Conservation (phyloP, 2,888 invertebrate species). For the Parnassius smintheus region DNA sequence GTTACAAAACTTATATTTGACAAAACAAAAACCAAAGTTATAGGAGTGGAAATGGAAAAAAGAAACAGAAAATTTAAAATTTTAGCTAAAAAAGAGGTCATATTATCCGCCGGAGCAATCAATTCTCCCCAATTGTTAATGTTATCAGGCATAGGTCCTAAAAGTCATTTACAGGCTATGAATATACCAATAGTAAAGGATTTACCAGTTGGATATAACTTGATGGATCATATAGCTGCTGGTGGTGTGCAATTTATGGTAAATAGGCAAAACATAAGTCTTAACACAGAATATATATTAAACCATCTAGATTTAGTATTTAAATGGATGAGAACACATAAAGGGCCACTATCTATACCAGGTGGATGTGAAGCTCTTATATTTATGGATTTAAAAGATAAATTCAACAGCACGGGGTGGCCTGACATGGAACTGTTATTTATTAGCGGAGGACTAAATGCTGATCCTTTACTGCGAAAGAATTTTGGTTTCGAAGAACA, state of each 20-base stretch:
- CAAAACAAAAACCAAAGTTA: slow-evolving; percentile 74
- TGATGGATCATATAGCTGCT: slow-evolving; percentile 86
- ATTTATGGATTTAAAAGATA: slow-evolving; percentile 83
- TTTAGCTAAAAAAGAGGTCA: slow-evolving; percentile 85
- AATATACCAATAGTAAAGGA: slow-evolving; percentile 80
- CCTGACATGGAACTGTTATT: slow-evolving; percentile 85
- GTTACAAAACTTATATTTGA: slow-evolving; percentile 82
- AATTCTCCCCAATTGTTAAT: slow-evolving; percentile 89
- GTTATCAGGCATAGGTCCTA: slow-evolving; percentile 89
- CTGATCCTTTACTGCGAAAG: slow-evolving; percentile 67
- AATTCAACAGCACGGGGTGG: slow-evolving; percentile 76
- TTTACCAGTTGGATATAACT: slow-evolving; percentile 84
- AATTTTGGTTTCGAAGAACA: slow-evolving; percentile 78
- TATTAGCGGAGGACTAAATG: slow-evolving; percentile 77
- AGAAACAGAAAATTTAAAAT: slow-evolving; percentile 74
- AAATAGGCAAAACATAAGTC: slow-evolving; percentile 52
- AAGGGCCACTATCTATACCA: slow-evolving; percentile 82
- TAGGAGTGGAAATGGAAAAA: slow-evolving; percentile 82
- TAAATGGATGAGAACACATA: slow-evolving; percentile 77
- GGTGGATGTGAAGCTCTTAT: slow-evolving; percentile 86
- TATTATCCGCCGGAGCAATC: slow-evolving; percentile 88
- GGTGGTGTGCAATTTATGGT: slow-evolving; percentile 83
- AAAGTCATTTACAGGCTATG: slow-evolving; percentile 77
- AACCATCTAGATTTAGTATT: slow-evolving; percentile 66
- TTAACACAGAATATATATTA: slow-evolving; percentile 60